phyloP scores from a whole-genome alignment of 2,888 invertebrate genomes.

The Stenodema calcarata region DNA sequence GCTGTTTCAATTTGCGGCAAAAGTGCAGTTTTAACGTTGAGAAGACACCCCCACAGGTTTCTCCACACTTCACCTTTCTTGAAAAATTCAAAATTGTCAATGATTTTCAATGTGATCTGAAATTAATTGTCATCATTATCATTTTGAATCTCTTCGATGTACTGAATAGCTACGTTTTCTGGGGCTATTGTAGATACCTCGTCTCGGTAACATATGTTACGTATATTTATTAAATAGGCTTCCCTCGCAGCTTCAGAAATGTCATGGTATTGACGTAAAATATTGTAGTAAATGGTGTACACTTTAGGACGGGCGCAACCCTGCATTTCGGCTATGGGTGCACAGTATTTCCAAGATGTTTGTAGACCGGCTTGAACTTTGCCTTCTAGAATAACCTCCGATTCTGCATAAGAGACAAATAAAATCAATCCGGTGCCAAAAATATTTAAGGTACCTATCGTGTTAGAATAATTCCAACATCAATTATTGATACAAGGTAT shows the following conservation, averaged over 20 bases:
- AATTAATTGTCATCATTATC: not conserved
- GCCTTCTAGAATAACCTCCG: constrained; percentile 16
- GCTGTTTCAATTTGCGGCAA: constrained; percentile 20
- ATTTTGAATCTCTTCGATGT: not conserved
- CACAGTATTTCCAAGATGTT: constrained; percentile 35
- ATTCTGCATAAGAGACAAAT: too few species aligned
- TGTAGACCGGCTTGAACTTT: not conserved
- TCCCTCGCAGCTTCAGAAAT: not conserved
- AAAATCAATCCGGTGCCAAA: too few species aligned
- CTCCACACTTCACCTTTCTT: constrained; percentile 51
- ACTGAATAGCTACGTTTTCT: not conserved
- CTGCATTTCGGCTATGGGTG: constrained; percentile 46
- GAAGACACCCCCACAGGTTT: constrained; percentile 33
- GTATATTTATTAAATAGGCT: constrained; percentile 11
- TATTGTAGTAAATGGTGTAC: constrained; percentile 29
- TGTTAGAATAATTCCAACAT: not conserved
- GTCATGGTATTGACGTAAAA: constrained; percentile 21
- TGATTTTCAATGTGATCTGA: constrained; percentile 53
- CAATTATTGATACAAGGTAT: not conserved
- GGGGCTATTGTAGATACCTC: constrained; percentile 24
- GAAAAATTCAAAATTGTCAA: constrained; percentile 49
- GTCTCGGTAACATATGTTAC: constrained; percentile 29
- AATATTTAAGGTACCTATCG: too few species aligned
- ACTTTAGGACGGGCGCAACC: constrained; percentile 52
- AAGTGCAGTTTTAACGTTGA: not conserved